Conservation (phyloP, 2,113 vertebrate species). For the Copsychus sechellarum region DNA sequence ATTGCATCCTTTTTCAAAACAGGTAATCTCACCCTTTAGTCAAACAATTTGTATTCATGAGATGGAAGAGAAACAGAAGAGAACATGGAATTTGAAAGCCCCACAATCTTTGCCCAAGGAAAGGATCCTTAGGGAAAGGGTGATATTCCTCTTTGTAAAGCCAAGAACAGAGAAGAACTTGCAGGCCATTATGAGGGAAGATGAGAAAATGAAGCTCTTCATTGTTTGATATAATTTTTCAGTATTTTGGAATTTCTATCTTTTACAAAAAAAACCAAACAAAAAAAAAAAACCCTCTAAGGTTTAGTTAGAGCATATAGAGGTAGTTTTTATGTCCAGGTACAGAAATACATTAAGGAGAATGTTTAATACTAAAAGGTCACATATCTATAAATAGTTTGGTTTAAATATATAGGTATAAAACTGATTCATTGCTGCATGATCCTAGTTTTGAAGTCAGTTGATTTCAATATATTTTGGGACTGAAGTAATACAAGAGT, state of each 20-base stretch:
- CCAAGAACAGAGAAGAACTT: not conserved
- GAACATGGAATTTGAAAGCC: not conserved
- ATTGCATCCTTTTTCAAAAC: not conserved
- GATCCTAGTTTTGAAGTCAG: slow-evolving; percentile 22
- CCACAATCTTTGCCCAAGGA: not conserved
- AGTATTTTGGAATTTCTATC: not conserved
- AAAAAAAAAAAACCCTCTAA: not conserved
- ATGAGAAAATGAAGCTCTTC: not conserved
- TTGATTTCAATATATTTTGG: slow-evolving; percentile 40
- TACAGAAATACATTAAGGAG: not conserved
- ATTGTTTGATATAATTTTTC: not conserved
- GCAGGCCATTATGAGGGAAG: not conserved
- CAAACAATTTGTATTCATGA: not conserved
- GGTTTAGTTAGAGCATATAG: not conserved
- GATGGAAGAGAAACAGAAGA: not conserved
- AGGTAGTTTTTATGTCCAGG: not conserved
- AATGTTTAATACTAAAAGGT: not conserved
- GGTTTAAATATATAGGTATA: slow-evolving; percentile 14
- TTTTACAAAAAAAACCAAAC: not conserved
- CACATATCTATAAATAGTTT: not conserved
- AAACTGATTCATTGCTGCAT: not conserved
- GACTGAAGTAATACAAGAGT: not conserved
- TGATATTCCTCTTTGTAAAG: not conserved
- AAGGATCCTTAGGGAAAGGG: not conserved
- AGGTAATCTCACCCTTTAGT: not conserved